Evolutionary conservation across 1,140 invertebrate species (phyloP).

Genomic region (Drosophila ambigua): DNA sequence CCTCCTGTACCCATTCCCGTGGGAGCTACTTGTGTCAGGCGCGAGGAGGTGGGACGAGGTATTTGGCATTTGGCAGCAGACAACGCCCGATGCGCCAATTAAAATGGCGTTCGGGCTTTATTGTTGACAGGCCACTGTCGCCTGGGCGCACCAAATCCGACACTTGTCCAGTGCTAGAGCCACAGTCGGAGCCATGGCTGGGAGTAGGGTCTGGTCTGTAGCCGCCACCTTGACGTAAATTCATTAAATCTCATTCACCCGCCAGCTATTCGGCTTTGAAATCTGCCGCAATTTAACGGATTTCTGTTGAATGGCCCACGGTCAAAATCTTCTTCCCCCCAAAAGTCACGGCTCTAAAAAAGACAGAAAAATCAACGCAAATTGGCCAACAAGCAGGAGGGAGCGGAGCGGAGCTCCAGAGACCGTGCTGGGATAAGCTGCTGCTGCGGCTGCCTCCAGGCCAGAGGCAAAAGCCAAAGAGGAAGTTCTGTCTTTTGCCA

Average conservation of each 20-base stretch:
- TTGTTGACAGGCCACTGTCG: conserved; percentile 40
- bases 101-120: conserved; percentile 71
- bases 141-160: conserved; percentile 42
- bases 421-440: conserved; percentile 11
- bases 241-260: conserved; percentile 57
- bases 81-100: conserved; percentile 64
- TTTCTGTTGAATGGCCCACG: conserved; percentile 47
- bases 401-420: conserved; percentile 5
- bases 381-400: conserved; percentile 27
- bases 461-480: conserved; percentile 11
- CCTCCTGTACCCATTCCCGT: conserved; percentile 22
- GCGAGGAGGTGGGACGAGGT: neutral
- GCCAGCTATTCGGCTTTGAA: conserved; percentile 32
- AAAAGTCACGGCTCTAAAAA: conserved; percentile 21
- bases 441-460: conserved; percentile 11
- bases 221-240: conserved; percentile 62
- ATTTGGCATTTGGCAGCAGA: conserved; percentile 27
- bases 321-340: conserved; percentile 5
- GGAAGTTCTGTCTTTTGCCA: too few species aligned
- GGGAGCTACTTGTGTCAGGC: conserved; percentile 16
- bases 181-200: neutral
- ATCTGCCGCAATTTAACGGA: conserved; percentile 51
- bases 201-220: too few species aligned
- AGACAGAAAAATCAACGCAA: conserved; percentile 20
- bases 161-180: conserved; percentile 32